phyloP scores from a whole-genome alignment of 2,888 invertebrate genomes.

The Gari tellinella region DNA sequence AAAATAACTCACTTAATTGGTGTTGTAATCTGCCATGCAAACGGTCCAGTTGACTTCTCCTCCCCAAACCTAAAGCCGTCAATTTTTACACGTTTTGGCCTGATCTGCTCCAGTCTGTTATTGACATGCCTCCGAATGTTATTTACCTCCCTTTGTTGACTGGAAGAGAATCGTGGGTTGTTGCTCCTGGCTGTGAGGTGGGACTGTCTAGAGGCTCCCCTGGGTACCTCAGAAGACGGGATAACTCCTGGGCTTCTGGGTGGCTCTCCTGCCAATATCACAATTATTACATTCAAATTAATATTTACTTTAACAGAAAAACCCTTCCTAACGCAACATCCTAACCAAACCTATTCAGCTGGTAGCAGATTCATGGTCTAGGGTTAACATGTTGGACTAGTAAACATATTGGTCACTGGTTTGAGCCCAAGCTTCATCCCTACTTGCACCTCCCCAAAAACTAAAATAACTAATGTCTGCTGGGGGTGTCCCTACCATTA shows the following conservation, averaged over 20 bases:
- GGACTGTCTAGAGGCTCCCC: constrained; percentile 2
- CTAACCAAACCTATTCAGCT: no score
- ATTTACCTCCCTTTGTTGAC: constrained; percentile 65
- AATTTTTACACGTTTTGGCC: constrained; percentile 73
- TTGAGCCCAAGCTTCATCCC: no score
- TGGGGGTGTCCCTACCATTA: no score
- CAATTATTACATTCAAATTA: no score
- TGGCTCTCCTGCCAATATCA: constrained; percentile 33
- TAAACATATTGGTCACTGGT: no score
- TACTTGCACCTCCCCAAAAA: no score
- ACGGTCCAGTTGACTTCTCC: constrained; percentile 75
- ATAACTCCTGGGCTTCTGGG: constrained; percentile 40
- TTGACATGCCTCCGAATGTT: constrained; percentile 72
- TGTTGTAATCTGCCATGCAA: constrained; percentile 79
- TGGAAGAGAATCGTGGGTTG: constrained; percentile 54
- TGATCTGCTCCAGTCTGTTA: constrained; percentile 68
- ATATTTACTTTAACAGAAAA: no score
- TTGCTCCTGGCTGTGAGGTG: constrained; percentile 52
- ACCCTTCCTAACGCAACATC: no score
- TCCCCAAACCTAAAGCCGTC: constrained; percentile 78
- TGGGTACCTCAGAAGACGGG: background rate
- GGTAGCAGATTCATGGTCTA: no score
- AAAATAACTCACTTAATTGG: constrained; percentile 73
- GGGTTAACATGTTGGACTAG: no score
- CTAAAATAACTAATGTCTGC: no score